Conservation (phyloP, 2,888 invertebrate genomes). For the Melinopterus prodromus region DNA sequence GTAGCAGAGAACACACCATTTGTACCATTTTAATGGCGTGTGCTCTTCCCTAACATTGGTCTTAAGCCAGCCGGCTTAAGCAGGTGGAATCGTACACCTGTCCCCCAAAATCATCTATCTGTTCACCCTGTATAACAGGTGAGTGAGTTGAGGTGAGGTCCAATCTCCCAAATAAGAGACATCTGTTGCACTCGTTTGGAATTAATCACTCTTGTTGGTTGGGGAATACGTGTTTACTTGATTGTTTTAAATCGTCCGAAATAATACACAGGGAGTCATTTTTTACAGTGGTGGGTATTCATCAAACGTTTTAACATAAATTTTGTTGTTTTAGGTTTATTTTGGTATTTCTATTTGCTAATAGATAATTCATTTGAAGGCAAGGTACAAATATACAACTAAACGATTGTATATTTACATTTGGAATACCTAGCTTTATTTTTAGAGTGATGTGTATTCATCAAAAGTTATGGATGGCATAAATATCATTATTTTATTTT, state of each 20-base stretch:
- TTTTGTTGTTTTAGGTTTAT: too few species aligned
- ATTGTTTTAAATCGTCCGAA: background rate
- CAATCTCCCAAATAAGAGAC: background rate
- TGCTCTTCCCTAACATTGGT: background rate
- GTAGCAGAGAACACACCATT: background rate
- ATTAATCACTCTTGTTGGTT: background rate
- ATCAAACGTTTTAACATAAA: too few species aligned
- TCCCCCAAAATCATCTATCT: background rate
- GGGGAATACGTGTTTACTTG: background rate
- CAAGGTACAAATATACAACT: too few species aligned
- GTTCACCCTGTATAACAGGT: background rate
- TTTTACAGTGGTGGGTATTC: too few species aligned
- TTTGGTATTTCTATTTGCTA: too few species aligned
- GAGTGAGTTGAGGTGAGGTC: background rate
- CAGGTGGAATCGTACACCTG: background rate
- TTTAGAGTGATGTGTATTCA: too few species aligned
- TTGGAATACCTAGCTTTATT: too few species aligned
- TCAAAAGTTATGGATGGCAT: too few species aligned
- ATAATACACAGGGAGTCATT: background rate
- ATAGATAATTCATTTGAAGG: too few species aligned
- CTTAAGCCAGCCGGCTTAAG: background rate
- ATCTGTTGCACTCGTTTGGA: background rate
- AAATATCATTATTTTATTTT: too few species aligned
- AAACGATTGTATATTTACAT: too few species aligned
- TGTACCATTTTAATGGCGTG: background rate